Percentiles rank a stretch among this genome's conserved stretches.
phyloP scores from a whole-genome alignment of 2,888 invertebrate genomes.

The Campaea margaritaria region DNA sequence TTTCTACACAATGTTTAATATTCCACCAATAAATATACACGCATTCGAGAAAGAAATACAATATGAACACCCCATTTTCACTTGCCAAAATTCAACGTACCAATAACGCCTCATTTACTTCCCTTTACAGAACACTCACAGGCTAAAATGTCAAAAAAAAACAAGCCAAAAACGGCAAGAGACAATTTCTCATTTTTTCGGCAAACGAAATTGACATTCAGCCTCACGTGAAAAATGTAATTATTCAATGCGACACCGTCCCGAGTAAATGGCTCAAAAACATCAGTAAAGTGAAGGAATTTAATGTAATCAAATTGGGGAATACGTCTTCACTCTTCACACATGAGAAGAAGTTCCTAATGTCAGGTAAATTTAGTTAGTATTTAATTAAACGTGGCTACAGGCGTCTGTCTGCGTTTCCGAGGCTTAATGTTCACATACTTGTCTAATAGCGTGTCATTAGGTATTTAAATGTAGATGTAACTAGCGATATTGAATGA shows the following conservation, averaged over 20 bases:
- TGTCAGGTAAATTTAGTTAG: constrained; percentile 24
- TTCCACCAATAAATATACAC: too few relatives aligned
- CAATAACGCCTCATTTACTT: too few relatives aligned
- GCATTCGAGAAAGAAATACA: neutral
- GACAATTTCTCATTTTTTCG: neutral
- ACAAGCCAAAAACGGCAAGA: neutral
- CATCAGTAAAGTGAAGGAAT: constrained; percentile 17
- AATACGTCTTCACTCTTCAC: neutral
- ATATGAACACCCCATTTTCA: neutral
- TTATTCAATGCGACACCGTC: constrained; percentile 8
- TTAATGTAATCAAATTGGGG: constrained; percentile 25
- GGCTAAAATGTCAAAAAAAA: neutral
- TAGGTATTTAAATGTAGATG: constrained; percentile 9
- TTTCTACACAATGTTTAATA: too few relatives aligned
- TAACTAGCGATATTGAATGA: constrained; percentile 20
- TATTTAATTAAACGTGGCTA: constrained; percentile 26
- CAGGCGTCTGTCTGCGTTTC: constrained; percentile 10
- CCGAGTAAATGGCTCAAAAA: constrained; percentile 24
- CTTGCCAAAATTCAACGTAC: neutral
- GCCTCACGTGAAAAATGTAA: constrained; percentile 14
- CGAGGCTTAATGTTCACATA: constrained; percentile 9
- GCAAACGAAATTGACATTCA: neutral
- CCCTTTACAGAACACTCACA: too few relatives aligned
- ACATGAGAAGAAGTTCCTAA: constrained; percentile 11
- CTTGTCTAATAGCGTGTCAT: constrained; percentile 14